These are phyloP conservation scores for Chiridota heheva DNA, from an alignment of 35 echinoderm and acorn worm genomes.

Conservation along the genomic window DNA sequence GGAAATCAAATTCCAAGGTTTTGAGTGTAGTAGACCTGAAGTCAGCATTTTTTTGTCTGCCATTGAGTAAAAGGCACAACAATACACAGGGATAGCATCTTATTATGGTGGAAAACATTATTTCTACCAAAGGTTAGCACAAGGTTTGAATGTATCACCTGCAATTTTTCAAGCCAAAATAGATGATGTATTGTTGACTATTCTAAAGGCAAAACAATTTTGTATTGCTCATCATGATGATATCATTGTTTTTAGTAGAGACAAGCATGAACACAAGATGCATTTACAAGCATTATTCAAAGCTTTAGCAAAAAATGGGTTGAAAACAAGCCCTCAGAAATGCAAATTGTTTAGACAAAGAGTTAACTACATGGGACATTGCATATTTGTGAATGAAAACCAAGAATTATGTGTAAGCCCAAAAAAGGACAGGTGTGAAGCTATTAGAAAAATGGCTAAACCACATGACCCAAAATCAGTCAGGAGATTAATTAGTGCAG, in stretches of 20 bases:
- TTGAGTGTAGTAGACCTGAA: conserved; percentile 36
- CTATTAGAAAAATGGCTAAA: not conserved
- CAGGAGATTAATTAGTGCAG: too few species aligned
- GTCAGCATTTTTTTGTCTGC: conserved; percentile 36
- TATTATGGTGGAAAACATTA: conserved; percentile 43
- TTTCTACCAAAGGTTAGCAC: conserved; percentile 46
- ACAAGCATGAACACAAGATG: not conserved
- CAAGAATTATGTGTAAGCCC: conserved; percentile 4
- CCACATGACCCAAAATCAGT: not conserved
- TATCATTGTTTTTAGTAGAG: conserved; percentile 33
- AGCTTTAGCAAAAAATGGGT: conserved; percentile 10
- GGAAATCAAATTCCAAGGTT: conserved; percentile 13
- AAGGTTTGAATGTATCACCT: conserved; percentile 54
- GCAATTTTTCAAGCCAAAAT: conserved; percentile 63
- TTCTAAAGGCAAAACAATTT: conserved; percentile 40
- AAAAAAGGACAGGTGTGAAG: conserved; percentile 7
- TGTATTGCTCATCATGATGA: conserved; percentile 52
- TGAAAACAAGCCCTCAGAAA: conserved; percentile 32
- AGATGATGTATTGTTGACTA: conserved; percentile 35
- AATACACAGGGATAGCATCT: conserved; percentile 43
- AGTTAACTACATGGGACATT: conserved; percentile 43
- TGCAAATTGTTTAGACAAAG: not conserved
- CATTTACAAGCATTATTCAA: conserved; percentile 8
- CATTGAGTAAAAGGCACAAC: conserved; percentile 11
- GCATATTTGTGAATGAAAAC: not conserved